These are phyloP conservation scores for Chironomus tentans DNA, from an alignment of 2,888 invertebrate species.

Conservation along the genomic window DNA sequence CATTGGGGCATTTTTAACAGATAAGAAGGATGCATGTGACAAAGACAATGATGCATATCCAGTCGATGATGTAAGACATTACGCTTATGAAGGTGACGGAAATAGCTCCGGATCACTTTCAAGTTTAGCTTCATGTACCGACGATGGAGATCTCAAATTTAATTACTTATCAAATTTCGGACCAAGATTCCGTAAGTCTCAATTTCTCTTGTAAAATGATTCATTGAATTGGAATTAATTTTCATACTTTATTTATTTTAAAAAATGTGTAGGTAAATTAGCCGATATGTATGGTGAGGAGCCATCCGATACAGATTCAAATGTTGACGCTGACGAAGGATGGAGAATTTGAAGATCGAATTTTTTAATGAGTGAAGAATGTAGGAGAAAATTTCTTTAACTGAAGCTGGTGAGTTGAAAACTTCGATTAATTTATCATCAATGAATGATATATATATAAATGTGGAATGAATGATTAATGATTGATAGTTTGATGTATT, in stretches of 20 bases:
- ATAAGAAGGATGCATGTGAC: constrained; percentile 82
- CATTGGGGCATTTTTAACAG: constrained; percentile 82
- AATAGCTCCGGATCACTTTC: constrained; percentile 88
- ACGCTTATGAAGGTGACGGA: constrained; percentile 95
- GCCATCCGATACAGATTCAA: constrained; percentile 71
- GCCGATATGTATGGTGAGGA: constrained; percentile 93
- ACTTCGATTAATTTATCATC: background rate
- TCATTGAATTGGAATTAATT: background rate
- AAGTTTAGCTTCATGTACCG: constrained; percentile 84
- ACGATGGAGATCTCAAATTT: constrained; percentile 87
- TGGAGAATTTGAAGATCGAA: constrained; percentile 52
- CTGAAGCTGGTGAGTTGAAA: constrained; percentile 26
- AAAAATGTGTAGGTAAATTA: constrained; percentile 37
- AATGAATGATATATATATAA: too few species aligned
- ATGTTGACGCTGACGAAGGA: constrained; percentile 66
- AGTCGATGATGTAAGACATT: constrained; percentile 93
- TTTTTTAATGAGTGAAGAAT: background rate
- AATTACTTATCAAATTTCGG: constrained; percentile 92
- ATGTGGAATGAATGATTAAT: constrained; percentile 6
- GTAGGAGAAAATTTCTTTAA: constrained; percentile 14
- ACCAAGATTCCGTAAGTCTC: constrained; percentile 77
- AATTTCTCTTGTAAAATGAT: constrained; percentile 20
- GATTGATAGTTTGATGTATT: constrained; percentile 8
- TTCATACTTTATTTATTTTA: background rate
- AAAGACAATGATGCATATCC: constrained; percentile 86